phyloP scores from a whole-genome alignment of 2,797 vertebrate species.

The Paramormyrops hopkinsi region DNA sequence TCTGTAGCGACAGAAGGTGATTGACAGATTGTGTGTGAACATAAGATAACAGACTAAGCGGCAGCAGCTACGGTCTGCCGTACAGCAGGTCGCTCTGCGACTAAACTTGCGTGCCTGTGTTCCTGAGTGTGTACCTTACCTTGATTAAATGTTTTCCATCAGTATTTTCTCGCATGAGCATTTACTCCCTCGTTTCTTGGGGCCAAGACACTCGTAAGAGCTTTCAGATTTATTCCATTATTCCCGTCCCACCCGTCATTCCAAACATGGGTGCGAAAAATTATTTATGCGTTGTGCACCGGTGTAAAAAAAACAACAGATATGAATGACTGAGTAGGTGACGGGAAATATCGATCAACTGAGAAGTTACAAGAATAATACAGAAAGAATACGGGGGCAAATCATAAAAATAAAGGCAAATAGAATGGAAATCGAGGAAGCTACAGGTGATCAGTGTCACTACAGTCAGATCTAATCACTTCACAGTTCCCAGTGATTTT shows the following conservation, averaged over 20 bases:
- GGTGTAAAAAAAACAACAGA: not conserved
- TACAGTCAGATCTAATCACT: not conserved
- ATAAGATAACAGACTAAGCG: conserved; percentile 19
- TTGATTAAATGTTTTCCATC: not conserved
- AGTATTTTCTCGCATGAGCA: not conserved
- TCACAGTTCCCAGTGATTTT: not conserved
- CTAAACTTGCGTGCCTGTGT: not conserved
- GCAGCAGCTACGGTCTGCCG: not conserved
- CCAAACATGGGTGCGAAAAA: not conserved
- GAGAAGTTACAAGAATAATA: not conserved
- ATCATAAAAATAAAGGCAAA: not conserved
- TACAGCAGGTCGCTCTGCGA: not conserved
- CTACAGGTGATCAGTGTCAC: not conserved
- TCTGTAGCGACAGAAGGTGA: conserved; percentile 28
- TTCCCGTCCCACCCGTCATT: not conserved
- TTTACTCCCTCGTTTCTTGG: not conserved
- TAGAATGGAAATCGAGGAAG: not conserved
- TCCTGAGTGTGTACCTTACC: not conserved
- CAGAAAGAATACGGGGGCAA: not conserved
- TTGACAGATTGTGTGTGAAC: conserved; percentile 22
- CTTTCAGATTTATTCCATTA: not conserved
- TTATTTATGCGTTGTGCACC: not conserved
- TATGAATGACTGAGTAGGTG: not conserved
- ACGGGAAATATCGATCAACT: not conserved
- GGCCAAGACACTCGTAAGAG: not conserved